These are phyloP conservation scores for Luehdorfia chinensis DNA, from an alignment of 1,140 invertebrate genomes.

Conservation along the genomic window DNA sequence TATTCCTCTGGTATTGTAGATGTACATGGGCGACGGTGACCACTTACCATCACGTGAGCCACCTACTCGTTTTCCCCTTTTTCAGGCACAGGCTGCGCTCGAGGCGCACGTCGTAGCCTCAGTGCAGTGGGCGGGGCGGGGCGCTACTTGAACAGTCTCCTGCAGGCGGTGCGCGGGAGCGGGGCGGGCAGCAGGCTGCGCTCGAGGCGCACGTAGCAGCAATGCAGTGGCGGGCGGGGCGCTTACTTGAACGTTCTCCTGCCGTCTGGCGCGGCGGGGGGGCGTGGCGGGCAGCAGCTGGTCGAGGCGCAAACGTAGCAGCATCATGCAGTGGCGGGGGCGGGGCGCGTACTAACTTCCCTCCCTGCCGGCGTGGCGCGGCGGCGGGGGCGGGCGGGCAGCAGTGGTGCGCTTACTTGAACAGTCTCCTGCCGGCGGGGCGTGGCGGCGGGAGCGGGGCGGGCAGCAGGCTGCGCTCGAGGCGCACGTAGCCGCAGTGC, in stretches of 20 bases:
- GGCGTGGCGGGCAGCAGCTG: too few relatives aligned
- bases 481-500: slow-evolving; percentile 81
- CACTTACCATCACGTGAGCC: too few relatives aligned
- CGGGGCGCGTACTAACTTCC: too few relatives aligned
- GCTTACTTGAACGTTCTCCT: slow-evolving; percentile 70
- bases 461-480: slow-evolving; percentile 46
- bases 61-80: too few relatives aligned
- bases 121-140: too few relatives aligned
- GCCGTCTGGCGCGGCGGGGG: slow-evolving; percentile 26
- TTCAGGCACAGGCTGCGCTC: slow-evolving; percentile 30
- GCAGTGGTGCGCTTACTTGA: slow-evolving; percentile 68
- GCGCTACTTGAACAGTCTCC: slow-evolving; percentile 68
- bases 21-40: too few relatives aligned
- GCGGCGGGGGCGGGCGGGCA: too few relatives aligned
- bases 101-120: slow-evolving; percentile 81
- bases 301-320: too few relatives aligned
- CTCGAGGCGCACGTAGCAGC: slow-evolving; percentile 80
- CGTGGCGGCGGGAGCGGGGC: not conserved
- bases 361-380: too few relatives aligned
- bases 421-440: slow-evolving; percentile 43
- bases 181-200: slow-evolving; percentile 11
- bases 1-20: too few relatives aligned
- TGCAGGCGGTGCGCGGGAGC: slow-evolving; percentile 19
- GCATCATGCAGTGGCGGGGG: too few relatives aligned
- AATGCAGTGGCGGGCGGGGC: too few relatives aligned